Evolutionary conservation across 2,113 vertebrate species (phyloP).

Genomic region (Nettapus auritus): DNA sequence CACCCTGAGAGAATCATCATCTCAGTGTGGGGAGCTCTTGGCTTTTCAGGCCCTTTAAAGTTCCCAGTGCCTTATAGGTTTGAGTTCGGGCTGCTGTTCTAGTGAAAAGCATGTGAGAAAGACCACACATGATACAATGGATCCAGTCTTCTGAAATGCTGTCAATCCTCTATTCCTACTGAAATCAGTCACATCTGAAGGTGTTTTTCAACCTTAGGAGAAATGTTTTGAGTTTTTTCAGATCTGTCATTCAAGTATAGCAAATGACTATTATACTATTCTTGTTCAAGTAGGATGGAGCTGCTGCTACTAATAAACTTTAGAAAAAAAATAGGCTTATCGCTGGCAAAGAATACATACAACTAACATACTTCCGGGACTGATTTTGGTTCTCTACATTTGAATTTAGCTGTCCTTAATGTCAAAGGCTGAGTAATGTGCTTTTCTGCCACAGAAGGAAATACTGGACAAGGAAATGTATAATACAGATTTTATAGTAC

Average conservation of each 20-base stretch:
- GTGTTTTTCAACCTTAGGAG: not conserved
- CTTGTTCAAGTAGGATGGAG: not conserved
- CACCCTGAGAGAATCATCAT: not conserved
- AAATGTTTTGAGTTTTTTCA: not conserved
- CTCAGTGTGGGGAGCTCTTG: not conserved
- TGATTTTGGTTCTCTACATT: not conserved
- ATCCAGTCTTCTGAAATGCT: not conserved
- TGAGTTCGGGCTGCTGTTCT: not conserved
- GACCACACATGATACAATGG: not conserved
- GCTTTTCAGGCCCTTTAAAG: not conserved
- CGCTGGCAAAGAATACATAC: not conserved
- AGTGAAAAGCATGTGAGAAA: not conserved
- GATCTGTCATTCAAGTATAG: not conserved
- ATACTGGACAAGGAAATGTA: not conserved
- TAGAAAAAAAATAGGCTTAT: not conserved
- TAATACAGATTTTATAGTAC: not conserved
- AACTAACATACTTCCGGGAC: not conserved
- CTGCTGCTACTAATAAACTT: not conserved
- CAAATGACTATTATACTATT: not conserved
- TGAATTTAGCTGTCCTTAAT: conserved; percentile 20
- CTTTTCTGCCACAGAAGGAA: not conserved
- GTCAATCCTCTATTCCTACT: not conserved
- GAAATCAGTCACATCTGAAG: not conserved
- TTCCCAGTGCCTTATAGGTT: not conserved
- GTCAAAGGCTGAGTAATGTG: not conserved